Conservation (phyloP, 2,797 vertebrate genomes). For the Chelon labrosus region DNA sequence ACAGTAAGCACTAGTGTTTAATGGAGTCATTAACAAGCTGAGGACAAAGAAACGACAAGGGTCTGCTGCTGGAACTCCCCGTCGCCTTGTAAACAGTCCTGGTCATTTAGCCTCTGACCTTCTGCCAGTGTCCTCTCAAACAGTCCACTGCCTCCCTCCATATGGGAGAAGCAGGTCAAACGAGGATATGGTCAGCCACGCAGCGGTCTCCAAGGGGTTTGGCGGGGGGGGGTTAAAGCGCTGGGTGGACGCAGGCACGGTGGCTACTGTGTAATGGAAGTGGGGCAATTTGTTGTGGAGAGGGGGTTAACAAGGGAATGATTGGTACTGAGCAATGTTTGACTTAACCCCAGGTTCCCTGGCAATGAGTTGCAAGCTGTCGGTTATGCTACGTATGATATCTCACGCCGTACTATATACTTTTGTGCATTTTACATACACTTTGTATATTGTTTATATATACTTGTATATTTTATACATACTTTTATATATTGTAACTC, state of each 20-base stretch:
- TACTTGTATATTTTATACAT: no score
- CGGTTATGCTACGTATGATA: constrained; percentile 3
- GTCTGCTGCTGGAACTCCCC: constrained; percentile 61
- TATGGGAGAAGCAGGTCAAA: constrained; percentile 76
- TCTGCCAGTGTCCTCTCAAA: constrained; percentile 58
- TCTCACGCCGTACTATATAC: no score
- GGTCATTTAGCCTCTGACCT: constrained; percentile 85
- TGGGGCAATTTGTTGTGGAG: constrained; percentile 60
- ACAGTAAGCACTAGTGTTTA: constrained; percentile 1
- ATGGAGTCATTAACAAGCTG: constrained; percentile 36
- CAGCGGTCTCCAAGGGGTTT: constrained; percentile 34
- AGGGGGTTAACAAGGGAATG: constrained; percentile 66
- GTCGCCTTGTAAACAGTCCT: constrained; percentile 78
- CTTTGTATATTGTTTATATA: no score
- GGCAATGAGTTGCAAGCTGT: not conserved
- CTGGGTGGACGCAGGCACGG: constrained; percentile 44
- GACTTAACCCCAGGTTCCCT: constrained; percentile 22
- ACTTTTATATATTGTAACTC: no score
- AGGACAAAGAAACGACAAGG: constrained; percentile 51
- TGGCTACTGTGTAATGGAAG: constrained; percentile 29
- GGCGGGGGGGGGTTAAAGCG: constrained; percentile 1
- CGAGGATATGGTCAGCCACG: constrained; percentile 67
- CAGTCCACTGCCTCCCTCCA: constrained; percentile 56
- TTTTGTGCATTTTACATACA: no score
- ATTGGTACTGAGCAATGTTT: constrained; percentile 56